Evolutionary conservation across 2,113 vertebrate genomes (phyloP), one percentile per base, ranked within the genome.

Genomic region (Atherinomorus stipes): DNA sequence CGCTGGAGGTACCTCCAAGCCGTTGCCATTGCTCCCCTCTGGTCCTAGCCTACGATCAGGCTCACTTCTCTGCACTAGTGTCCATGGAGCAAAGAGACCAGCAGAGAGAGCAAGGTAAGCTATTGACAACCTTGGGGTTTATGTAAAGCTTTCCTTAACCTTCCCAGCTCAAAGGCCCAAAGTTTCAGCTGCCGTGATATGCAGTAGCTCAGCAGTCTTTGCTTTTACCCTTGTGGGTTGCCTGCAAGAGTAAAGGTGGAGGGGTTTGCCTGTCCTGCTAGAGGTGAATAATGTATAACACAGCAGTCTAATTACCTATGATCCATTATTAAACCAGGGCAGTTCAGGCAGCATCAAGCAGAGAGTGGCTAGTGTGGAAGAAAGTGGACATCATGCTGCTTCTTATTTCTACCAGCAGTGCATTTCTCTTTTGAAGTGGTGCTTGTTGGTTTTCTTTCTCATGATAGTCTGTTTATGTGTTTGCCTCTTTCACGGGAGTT

Each of bases 51-150:
- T 99, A 99, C 0, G 98, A 99, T 85, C 98, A 99, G 94, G 98
- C 98, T 13, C 98, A 99, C 88, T 99, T 99, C 92, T 99, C 98
- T 2, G 98, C 98, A 18, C 95, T 99, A 16, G 98, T 99, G 89
- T 98, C 97, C 74, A 99, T 99, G 98, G 98, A 99, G 90, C 97
- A 99, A 90, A 96, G 97, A 88, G 97, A 99, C 87, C 97, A 99
- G 85, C 97, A 99, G 72, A 92, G 96, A 85, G 97, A 99, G 82
- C 97, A 99, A 98, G 97, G 98, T 99, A 94, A 71, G 25, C 31
- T 4, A 11, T 18, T 4, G 40, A 42, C 53, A 34, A 38, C 28
- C 0, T 56, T 26, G 44, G 42, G 23, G 37, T 31, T 28, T n/a
- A 47, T n/a, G 13, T 25, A 3, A 62, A 40, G 21, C 44, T 64